These are phyloP conservation scores for Poeciliopsis infans DNA, from an alignment of 2,797 vertebrate genomes.

Conservation along the genomic window DNA sequence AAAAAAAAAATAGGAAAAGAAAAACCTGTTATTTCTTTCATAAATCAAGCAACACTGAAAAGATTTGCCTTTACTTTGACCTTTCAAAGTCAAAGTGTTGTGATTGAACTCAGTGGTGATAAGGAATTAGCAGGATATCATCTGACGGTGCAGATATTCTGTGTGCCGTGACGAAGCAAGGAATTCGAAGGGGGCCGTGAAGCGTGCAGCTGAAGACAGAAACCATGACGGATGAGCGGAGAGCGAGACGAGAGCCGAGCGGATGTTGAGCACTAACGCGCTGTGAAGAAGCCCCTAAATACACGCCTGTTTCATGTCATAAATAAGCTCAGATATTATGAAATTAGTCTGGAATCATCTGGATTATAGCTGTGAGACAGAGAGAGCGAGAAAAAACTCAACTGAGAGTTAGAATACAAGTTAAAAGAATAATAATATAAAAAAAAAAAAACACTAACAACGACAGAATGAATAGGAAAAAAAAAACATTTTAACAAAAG, in stretches of 20 bases:
- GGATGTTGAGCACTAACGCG: constrained; percentile 16
- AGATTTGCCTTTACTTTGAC: constrained; percentile 7
- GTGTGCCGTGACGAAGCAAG: constrained; percentile 48
- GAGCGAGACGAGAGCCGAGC: constrained; percentile 6
- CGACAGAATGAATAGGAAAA: neutral
- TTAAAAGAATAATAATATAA: neutral
- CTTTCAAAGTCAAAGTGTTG: neutral
- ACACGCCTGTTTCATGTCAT: neutral
- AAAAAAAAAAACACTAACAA: neutral
- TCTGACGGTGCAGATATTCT: constrained; percentile 36
- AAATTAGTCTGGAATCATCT: neutral
- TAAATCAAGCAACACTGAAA: neutral
- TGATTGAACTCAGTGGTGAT: constrained; percentile 17
- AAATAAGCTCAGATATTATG: neutral
- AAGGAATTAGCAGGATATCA: constrained; percentile 39
- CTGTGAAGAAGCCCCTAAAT: neutral
- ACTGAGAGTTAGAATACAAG: neutral
- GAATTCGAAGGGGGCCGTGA: constrained; percentile 55
- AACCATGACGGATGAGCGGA: constrained; percentile 36
- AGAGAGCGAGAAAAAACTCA: too few species aligned
- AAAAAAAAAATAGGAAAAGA: neutral
- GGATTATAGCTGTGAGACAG: neutral
- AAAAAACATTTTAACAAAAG: neutral
- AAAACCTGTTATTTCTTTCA: neutral
- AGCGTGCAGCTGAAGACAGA: constrained; percentile 39